phyloP scores from a whole-genome alignment of 2,113 vertebrate genomes.

The Loxodonta africana region DNA sequence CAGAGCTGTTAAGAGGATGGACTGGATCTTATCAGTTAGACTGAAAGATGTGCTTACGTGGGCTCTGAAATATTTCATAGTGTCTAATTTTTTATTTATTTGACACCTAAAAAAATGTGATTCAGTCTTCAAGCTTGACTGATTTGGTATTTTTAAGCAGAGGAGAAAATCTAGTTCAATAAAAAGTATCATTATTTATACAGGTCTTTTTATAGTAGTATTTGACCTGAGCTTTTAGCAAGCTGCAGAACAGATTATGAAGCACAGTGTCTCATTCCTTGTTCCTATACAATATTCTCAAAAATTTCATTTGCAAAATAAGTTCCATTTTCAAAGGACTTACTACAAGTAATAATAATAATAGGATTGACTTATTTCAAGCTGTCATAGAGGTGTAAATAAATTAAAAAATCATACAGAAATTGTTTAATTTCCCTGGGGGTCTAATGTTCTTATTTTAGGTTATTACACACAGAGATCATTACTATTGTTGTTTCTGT shows the following conservation, averaged over 20 bases:
- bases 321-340: conserved; percentile 39
- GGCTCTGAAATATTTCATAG: not conserved
- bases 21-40: not conserved
- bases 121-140: not conserved
- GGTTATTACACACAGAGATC: not conserved
- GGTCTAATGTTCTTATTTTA: not conserved
- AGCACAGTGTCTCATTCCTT: not conserved
- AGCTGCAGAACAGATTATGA: not conserved
- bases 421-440: not conserved
- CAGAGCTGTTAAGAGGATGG: not conserved
- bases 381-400: not conserved
- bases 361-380: not conserved
- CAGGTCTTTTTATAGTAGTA: not conserved
- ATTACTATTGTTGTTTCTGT: not conserved
- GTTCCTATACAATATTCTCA: not conserved
- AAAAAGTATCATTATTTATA: conserved; percentile 7
- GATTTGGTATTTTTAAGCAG: conserved; percentile 29
- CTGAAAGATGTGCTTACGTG: not conserved
- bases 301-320: conserved; percentile 47
- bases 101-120: not conserved
- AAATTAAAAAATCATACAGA: not conserved
- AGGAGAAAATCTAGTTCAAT: not conserved
- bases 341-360: not conserved
- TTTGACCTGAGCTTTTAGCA: conserved; percentile 54
- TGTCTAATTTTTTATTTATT: not conserved